phyloP scores from a whole-genome alignment of 1,140 invertebrate species.

The Plodia interpunctella region DNA sequence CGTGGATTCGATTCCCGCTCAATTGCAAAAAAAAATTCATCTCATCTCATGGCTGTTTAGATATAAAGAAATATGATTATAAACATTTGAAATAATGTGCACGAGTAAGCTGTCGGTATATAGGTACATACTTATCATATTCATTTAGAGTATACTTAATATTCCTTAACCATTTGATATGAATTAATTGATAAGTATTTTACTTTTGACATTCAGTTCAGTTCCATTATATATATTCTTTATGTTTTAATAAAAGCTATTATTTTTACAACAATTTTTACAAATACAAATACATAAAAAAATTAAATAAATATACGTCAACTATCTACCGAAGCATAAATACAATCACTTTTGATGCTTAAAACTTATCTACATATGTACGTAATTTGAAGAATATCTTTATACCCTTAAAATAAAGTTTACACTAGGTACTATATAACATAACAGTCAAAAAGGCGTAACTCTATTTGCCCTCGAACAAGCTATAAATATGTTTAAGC shows the following conservation, averaged over 20 bases:
- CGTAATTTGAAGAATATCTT: not conserved
- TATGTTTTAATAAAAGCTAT: conserved; percentile 1
- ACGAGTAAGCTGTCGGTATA: not conserved
- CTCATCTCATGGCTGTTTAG: too few relatives aligned
- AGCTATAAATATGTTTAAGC: too few relatives aligned
- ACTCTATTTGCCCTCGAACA: too few relatives aligned
- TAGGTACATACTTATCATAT: not conserved
- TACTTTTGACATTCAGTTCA: not conserved
- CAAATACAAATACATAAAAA: not conserved
- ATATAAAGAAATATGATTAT: not conserved
- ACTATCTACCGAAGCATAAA: not conserved
- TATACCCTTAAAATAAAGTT: not conserved
- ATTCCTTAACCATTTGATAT: not conserved
- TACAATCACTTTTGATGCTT: not conserved
- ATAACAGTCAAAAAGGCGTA: too few relatives aligned
- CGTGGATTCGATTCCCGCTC: too few relatives aligned
- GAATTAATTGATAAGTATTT: not conserved
- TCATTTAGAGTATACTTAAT: not conserved
- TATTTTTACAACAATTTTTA: not conserved
- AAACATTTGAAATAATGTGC: too few relatives aligned
- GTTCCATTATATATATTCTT: not conserved
- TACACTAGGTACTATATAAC: not conserved
- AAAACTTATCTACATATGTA: not conserved
- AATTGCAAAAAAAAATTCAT: too few relatives aligned
- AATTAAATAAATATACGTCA: not conserved